A percentile compares a stretch with the other conserved stretches of the same genome.
Evolutionary conservation across 2,113 vertebrate genomes (phyloP).

Genomic region (Neofelis nebulosa): DNA sequence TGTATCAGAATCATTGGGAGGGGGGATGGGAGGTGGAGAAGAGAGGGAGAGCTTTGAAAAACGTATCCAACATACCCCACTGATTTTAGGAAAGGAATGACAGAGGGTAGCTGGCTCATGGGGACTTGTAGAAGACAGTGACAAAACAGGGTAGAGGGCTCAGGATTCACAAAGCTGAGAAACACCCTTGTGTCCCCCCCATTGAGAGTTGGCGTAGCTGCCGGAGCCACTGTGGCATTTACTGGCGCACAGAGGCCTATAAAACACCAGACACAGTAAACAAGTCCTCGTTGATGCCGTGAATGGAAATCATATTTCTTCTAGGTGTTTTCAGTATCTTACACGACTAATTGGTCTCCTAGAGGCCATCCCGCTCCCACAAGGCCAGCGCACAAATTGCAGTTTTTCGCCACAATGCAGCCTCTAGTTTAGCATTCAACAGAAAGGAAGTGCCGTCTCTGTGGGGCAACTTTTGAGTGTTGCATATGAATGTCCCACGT

Average conservation of each 20-base stretch:
- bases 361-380: slow-evolving; percentile 43
- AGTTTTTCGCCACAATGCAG: not conserved
- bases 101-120: not conserved
- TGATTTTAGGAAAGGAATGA: slow-evolving; percentile 31
- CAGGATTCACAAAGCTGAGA: not conserved
- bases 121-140: not conserved
- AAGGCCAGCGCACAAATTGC: not conserved
- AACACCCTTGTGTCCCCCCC: not conserved
- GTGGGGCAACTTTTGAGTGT: not conserved
- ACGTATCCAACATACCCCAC: not conserved
- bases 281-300: not conserved
- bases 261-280: not conserved
- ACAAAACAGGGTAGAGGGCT: not conserved
- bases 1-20: not conserved
- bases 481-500: not conserved
- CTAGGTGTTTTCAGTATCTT: slow-evolving; percentile 62
- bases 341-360: slow-evolving; percentile 56
- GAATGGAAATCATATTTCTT: slow-evolving; percentile 48
- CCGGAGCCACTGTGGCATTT: not conserved
- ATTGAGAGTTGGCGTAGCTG: too few species aligned
- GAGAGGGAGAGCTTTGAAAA: not conserved
- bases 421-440: slow-evolving; percentile 11
- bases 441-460: slow-evolving; percentile 52
- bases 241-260: not conserved
- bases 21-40: not conserved